Evolutionary conservation across 2,888 invertebrate genomes (phyloP).

Genomic region (Tricholauxania praeusta): DNA sequence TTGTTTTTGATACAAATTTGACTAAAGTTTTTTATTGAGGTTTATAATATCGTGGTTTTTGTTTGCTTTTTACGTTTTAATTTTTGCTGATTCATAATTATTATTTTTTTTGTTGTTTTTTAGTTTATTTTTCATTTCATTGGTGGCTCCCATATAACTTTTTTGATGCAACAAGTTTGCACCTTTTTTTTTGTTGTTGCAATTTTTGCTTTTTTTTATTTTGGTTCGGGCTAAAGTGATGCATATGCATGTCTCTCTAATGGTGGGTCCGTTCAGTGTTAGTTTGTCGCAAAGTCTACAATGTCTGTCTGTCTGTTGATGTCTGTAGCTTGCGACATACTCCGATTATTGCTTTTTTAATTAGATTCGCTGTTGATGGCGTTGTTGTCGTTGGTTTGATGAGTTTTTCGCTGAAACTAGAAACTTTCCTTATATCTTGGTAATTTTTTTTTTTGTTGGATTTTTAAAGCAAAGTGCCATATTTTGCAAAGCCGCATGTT

Average conservation of each 20-base stretch:
- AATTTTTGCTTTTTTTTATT: neutral
- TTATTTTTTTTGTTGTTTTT: neutral
- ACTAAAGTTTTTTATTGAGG: neutral
- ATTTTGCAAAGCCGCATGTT: no score
- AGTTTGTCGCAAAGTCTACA: neutral
- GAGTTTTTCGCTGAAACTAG: neutral
- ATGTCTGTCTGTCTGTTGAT: neutral
- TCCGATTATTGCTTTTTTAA: slow-evolving; percentile 23
- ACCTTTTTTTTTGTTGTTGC: neutral
- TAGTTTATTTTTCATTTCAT: neutral
- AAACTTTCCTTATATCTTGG: neutral
- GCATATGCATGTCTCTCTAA: neutral
- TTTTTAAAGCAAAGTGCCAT: no score
- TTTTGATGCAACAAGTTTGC: neutral
- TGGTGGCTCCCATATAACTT: neutral
- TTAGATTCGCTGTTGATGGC: slow-evolving; percentile 8
- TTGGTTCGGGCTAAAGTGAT: neutral
- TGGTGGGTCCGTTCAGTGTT: neutral
- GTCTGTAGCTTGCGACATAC: neutral
- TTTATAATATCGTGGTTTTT: neutral
- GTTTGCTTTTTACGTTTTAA: neutral
- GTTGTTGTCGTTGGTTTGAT: neutral
- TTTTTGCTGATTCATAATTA: slow-evolving; percentile 16
- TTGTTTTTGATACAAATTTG: neutral
- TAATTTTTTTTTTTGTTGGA: no score